A percentile compares a stretch with the other conserved stretches of the same genome.
Evolutionary conservation across 2,888 invertebrate genomes (phyloP).

Genomic region (Lasioglossum figueresi): DNA sequence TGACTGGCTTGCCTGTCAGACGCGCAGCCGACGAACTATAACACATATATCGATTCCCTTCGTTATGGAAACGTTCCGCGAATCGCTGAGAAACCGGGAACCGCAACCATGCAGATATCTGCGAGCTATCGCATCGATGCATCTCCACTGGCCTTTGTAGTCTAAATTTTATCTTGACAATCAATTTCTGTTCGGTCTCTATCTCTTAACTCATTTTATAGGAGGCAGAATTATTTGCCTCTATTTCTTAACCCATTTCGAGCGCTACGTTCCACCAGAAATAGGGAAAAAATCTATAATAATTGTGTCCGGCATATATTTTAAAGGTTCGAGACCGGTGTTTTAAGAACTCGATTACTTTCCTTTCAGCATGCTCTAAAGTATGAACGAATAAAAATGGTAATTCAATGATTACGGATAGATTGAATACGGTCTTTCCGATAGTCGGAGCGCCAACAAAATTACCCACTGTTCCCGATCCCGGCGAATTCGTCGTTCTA

Average conservation of each 20-base stretch:
- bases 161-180: neutral
- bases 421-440: neutral
- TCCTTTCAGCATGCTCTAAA: too few relatives aligned
- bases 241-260: too few relatives aligned
- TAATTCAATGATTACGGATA: neutral
- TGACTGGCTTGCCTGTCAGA: constrained; percentile 90
- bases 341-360: too few relatives aligned
- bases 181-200: neutral
- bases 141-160: neutral
- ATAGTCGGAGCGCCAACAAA: neutral
- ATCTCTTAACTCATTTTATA: too few relatives aligned
- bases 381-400: neutral
- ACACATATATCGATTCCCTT: constrained; percentile 61
- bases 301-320: too few relatives aligned
- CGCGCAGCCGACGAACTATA: constrained; percentile 90
- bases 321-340: too few relatives aligned
- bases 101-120: neutral
- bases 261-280: too few relatives aligned
- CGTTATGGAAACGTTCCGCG: constrained; percentile 14
- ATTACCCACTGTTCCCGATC: neutral
- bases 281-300: too few relatives aligned
- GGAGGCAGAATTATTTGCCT: too few relatives aligned
- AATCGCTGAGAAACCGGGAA: neutral
- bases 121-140: neutral
- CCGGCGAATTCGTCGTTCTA: neutral